Conservation (phyloP, 2,888 invertebrate species). For the Meandrusa payeni region DNA sequence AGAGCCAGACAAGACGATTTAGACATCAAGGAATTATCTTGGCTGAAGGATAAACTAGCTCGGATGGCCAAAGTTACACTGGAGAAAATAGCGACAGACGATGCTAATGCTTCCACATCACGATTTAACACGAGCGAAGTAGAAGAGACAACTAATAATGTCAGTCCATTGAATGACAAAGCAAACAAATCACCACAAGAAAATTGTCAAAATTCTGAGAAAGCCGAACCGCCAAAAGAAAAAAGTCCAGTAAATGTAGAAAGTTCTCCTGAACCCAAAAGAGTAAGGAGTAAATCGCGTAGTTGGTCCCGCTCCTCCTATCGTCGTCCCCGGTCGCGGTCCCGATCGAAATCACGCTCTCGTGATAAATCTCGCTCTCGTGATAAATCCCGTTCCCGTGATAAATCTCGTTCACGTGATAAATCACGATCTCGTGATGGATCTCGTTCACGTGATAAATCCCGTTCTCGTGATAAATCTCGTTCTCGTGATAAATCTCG, state of each 20-base stretch:
- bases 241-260: constrained; percentile 44
- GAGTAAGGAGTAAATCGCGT: constrained; percentile 39
- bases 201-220: constrained; percentile 30
- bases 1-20: constrained; percentile 77
- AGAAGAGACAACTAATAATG: constrained; percentile 29
- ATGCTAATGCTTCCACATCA: constrained; percentile 49
- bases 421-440: constrained; percentile 45
- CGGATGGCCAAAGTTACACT: constrained; percentile 85
- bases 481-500: constrained; percentile 48
- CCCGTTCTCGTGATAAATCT: constrained; percentile 38
- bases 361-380: constrained; percentile 35
- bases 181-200: constrained; percentile 35
- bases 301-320: constrained; percentile 61
- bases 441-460: constrained; percentile 33
- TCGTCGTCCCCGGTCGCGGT: constrained; percentile 38
- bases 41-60: constrained; percentile 84
- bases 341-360: constrained; percentile 45
- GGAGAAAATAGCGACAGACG: constrained; percentile 45
- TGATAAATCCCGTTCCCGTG: constrained; percentile 45
- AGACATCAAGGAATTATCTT: constrained; percentile 83
- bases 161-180: constrained; percentile 27
- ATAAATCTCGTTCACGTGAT: constrained; percentile 46
- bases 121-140: constrained; percentile 30
- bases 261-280: constrained; percentile 47
- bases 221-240: constrained; percentile 32